Base-by-base conservation (phyloP, 2,888 invertebrate species). In the Pegoplata infirma region DNA sequence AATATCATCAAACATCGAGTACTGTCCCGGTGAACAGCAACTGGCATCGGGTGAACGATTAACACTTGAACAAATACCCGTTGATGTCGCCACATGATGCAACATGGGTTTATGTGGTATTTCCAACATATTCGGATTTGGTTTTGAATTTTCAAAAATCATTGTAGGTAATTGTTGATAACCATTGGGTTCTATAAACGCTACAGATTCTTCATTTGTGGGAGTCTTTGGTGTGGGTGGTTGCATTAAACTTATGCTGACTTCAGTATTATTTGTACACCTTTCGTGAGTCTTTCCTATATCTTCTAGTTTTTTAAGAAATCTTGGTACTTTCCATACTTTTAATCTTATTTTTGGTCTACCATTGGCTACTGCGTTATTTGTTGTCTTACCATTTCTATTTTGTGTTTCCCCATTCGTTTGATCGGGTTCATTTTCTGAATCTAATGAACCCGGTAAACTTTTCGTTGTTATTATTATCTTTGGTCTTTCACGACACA, bases 381-480 rank as follows among this genome's bases (percentile, higher is more conserved):
- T 12, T 16, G 74, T n/a, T n/a, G 63, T 23, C 55, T 79, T 79
- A 0, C 8, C 61, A 55, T 72, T 79, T n/a, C n/a, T n/a, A n/a
- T n/a, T n/a, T n/a, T n/a, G n/a, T n/a, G n/a, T n/a, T 28, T 32
- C 90, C 3, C 14, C 49, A 16, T 44, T 56, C 4, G 51, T 83
- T 14, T 81, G 81, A 81, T 94, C 94, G 47, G 92, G 92, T 78
- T 95, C 94, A 81, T 95, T 94, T 0, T 95, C 94, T 0, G 94
- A 94, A 85, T 95, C 95, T 84, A 96, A 90, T 84, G 96, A 95
- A 86, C 95, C 96, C 0, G 96, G 96, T 85, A 96, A 88, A 72
- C 96, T 96, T 85, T 93, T 95, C 59, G 96, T 95, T 88, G 90
- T 89, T 6, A 89, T 88, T 8, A 89, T 87, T 21, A 90, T 90